These are phyloP conservation scores for Mionectes macconnelli DNA, from an alignment of 2,113 vertebrate species.

Conservation along the genomic window DNA sequence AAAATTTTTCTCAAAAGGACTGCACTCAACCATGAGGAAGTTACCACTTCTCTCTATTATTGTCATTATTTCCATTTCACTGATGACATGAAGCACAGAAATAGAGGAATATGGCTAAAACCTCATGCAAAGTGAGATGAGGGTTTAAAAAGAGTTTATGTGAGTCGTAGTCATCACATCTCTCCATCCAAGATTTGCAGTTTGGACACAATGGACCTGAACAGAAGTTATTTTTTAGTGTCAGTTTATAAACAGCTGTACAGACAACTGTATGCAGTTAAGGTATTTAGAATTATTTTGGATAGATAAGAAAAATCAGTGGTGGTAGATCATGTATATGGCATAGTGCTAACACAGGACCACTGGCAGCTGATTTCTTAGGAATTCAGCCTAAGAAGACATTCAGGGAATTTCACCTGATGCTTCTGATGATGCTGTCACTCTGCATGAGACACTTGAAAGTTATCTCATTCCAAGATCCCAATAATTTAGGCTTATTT, in stretches of 20 bases:
- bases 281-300: not conserved
- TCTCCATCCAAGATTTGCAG: not conserved
- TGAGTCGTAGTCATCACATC: rapidly evolving
- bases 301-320: not conserved
- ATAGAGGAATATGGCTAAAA: not conserved
- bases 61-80: not conserved
- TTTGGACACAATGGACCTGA: not conserved
- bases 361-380: not conserved
- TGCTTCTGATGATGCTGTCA: not conserved
- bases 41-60: not conserved
- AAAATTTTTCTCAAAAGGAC: not conserved
- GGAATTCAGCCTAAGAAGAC: not conserved
- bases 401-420: not conserved
- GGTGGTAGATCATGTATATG: no score
- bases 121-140: not conserved
- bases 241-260: not conserved
- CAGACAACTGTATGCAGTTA: rapidly evolving
- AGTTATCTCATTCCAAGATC: not conserved
- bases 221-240: not conserved
- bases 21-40: not conserved
- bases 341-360: rapidly evolving
- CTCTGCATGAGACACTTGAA: not conserved
- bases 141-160: not conserved
- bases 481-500: not conserved
- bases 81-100: not conserved